Evolutionary conservation across 1,140 invertebrate genomes (phyloP).

Genomic region (Odontomachus brunneus): DNA sequence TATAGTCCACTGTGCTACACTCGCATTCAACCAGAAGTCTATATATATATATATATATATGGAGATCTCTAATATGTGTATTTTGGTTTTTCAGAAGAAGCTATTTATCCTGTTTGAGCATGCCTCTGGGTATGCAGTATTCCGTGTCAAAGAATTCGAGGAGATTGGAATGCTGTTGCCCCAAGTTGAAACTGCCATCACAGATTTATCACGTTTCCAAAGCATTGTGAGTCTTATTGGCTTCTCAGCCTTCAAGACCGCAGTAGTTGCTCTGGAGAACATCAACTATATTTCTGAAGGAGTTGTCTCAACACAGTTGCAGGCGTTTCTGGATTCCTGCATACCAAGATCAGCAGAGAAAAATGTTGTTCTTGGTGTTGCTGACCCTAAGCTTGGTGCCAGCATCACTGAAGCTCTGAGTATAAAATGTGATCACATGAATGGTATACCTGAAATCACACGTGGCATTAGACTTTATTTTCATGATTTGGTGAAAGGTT

Average conservation of each 20-base stretch:
- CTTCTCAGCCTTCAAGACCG: slow-evolving; percentile 98
- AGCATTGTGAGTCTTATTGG: slow-evolving; percentile 94
- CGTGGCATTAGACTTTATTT: slow-evolving; percentile 97
- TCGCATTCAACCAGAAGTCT: no score
- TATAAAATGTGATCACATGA: slow-evolving; percentile 93
- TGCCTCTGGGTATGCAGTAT: slow-evolving; percentile 97
- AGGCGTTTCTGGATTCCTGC: slow-evolving; percentile 95
- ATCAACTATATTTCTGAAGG: slow-evolving; percentile 99
- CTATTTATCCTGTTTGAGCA: slow-evolving; percentile 97
- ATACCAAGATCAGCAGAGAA: slow-evolving; percentile 94
- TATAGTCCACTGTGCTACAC: no score
- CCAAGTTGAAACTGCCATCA: slow-evolving; percentile 95
- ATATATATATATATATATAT: no score
- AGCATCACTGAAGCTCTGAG: slow-evolving; percentile 94
- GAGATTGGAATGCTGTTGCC: slow-evolving; percentile 95
- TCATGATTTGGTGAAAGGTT: slow-evolving; percentile 95
- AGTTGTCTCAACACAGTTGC: slow-evolving; percentile 95
- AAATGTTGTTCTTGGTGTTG: slow-evolving; percentile 92
- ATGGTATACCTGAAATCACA: slow-evolving; percentile 95
- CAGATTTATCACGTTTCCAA: slow-evolving; percentile 95
- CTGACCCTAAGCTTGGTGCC: slow-evolving; percentile 95
- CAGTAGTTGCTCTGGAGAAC: slow-evolving; percentile 96
- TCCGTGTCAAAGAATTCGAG: slow-evolving; percentile 97
- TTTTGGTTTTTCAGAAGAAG: slow-evolving; percentile 86
- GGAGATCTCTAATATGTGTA: no score